Percentiles rank a stretch among this genome's conserved stretches.
These are phyloP conservation scores for Etheostoma nigrum DNA, from an alignment of 2,797 vertebrate species.

Conservation along the genomic window DNA sequence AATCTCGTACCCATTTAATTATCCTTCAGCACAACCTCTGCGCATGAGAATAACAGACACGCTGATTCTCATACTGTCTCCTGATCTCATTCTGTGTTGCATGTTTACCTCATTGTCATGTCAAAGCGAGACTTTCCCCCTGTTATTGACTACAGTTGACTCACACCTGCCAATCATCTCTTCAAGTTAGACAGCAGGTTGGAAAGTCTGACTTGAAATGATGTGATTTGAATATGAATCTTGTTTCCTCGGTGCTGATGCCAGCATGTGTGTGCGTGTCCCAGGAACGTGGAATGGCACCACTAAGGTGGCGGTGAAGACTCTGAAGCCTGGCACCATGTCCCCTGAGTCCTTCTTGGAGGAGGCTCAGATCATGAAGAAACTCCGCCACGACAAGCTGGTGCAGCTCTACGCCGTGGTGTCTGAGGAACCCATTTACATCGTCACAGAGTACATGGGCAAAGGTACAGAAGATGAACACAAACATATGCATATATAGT, in stretches of 20 bases:
- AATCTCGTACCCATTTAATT: conserved; percentile 58
- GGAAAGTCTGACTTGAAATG: conserved; percentile 40
- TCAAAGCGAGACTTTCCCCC: conserved; percentile 14
- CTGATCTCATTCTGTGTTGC: conserved; percentile 49
- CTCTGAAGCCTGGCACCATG: conserved; percentile 97
- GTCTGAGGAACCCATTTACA: conserved; percentile 98
- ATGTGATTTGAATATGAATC: conserved; percentile 10
- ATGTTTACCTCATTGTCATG: conserved; percentile 42
- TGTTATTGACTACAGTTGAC: conserved; percentile 3
- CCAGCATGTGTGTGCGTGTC: conserved; percentile 37
- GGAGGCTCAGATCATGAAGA: conserved; percentile 99
- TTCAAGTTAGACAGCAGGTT: neutral
- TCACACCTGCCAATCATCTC: conserved; percentile 20
- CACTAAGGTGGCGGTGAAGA: conserved; percentile 99
- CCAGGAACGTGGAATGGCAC: conserved; percentile 98
- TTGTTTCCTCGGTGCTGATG: conserved; percentile 35
- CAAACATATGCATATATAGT: neutral
- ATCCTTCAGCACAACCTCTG: conserved; percentile 34
- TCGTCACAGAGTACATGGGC: conserved; percentile 97
- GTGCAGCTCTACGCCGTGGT: conserved; percentile 98
- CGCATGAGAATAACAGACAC: conserved; percentile 43
- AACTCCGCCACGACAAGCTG: conserved; percentile 95
- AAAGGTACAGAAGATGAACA: conserved; percentile 86
- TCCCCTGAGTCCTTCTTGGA: conserved; percentile 97
- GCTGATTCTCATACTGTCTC: conserved; percentile 22